phyloP scores from a whole-genome alignment of 2,113 vertebrate genomes.

The Bubo blakistoni region DNA sequence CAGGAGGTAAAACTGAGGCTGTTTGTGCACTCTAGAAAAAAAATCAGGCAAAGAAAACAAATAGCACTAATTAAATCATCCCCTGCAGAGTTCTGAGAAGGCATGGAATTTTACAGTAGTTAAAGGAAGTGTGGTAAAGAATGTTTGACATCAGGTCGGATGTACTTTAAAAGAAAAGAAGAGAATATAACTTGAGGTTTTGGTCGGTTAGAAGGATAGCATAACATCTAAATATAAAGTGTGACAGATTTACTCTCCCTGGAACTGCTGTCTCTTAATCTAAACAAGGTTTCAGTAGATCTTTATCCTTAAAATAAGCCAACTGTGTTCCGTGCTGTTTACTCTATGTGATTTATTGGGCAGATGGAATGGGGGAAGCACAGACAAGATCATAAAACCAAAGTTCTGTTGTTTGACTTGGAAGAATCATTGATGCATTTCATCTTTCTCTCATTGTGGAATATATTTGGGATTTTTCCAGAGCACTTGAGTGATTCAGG shows the following conservation, averaged over 20 bases:
- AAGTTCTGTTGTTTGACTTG: constrained; percentile 37
- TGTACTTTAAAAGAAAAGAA: not conserved
- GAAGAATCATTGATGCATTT: constrained; percentile 38
- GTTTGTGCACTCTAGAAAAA: not conserved
- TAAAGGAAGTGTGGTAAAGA: not conserved
- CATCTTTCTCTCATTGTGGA: not conserved
- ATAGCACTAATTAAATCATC: not conserved
- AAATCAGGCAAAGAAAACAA: not conserved
- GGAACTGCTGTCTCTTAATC: constrained; percentile 23
- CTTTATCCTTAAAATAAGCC: constrained; percentile 37
- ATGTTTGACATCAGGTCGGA: not conserved
- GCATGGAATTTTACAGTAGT: not conserved
- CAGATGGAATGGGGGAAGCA: constrained; percentile 57
- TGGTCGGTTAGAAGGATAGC: not conserved
- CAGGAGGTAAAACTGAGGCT: not conserved
- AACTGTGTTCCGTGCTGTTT: constrained; percentile 18
- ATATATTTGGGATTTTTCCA: constrained; percentile 5
- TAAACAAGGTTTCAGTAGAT: constrained; percentile 28
- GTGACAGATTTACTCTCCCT: constrained; percentile 29
- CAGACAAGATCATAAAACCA: constrained; percentile 8
- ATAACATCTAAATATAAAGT: constrained; percentile 30
- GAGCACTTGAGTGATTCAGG: not conserved
- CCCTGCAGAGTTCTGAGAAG: not conserved
- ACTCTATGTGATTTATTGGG: constrained; percentile 27
- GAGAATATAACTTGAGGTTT: not conserved